Conservation (phyloP, 2,888 invertebrate species). For the Syrista parreyssii region DNA sequence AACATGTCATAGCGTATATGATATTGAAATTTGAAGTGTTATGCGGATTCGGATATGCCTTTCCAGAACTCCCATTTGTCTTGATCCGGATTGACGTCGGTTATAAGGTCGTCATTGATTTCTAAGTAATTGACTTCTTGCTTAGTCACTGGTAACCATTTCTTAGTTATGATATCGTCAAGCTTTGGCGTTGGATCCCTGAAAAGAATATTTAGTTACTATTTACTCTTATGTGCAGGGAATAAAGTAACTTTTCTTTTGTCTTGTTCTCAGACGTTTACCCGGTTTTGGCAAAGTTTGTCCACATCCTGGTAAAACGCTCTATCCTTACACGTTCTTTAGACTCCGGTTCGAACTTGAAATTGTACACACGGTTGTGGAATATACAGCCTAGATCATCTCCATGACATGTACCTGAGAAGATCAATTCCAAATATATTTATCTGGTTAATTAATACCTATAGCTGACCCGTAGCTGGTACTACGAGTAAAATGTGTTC, state of each 20-base stretch:
- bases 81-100: slow-evolving; percentile 25
- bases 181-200: slow-evolving; percentile 48
- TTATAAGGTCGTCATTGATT: slow-evolving; percentile 35
- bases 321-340: slow-evolving; percentile 43
- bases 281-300: slow-evolving; percentile 55
- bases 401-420: slow-evolving; percentile 70
- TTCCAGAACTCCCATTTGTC: slow-evolving; percentile 29
- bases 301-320: slow-evolving; percentile 50
- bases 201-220: not conserved
- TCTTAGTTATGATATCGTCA: slow-evolving; percentile 33
- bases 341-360: slow-evolving; percentile 12
- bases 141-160: slow-evolving; percentile 39
- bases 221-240: not conserved
- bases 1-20: not conserved
- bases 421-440: not conserved
- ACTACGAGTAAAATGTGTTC: no score
- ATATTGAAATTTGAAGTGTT: no score
- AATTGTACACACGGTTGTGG: slow-evolving; percentile 41
- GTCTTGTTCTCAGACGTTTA: slow-evolving; percentile 21
- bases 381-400: slow-evolving; percentile 74
- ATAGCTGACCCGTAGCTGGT: no score
- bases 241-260: not conserved
- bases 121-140: slow-evolving; percentile 38
- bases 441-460: not conserved
- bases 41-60: not conserved